Evolutionary conservation across 2,888 invertebrate genomes (phyloP).

Genomic region (Diplolepis rosae): DNA sequence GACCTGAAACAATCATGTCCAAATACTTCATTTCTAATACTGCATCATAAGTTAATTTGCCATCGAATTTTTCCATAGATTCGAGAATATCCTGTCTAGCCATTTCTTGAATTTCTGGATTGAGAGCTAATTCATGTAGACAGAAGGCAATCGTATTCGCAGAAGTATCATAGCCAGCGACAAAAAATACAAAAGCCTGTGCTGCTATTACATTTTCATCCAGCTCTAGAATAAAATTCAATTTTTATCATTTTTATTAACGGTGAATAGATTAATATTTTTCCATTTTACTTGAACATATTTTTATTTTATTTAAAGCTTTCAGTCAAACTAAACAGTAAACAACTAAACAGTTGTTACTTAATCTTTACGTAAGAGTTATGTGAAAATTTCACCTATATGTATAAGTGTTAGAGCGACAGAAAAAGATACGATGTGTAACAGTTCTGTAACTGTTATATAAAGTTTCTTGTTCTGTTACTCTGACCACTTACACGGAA

Average conservation of each 20-base stretch:
- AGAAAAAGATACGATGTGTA: no score
- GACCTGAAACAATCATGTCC: slow-evolving; percentile 68
- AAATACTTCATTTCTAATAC: slow-evolving; percentile 70
- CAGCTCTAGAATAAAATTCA: slow-evolving; percentile 52
- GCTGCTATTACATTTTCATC: slow-evolving; percentile 68
- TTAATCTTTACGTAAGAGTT: no score
- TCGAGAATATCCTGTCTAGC: slow-evolving; percentile 63
- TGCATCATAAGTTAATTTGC: slow-evolving; percentile 67
- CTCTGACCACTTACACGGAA: no score
- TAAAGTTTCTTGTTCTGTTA: no score
- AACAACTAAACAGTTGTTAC: no score
- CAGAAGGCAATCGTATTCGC: slow-evolving; percentile 70
- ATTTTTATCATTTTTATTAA: slow-evolving; percentile 1
- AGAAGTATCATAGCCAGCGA: slow-evolving; percentile 70
- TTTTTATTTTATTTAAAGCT: no score
- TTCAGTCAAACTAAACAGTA: no score
- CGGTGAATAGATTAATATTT: not conserved
- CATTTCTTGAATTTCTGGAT: slow-evolving; percentile 65
- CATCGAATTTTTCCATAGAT: slow-evolving; percentile 55
- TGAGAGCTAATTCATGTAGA: slow-evolving; percentile 67
- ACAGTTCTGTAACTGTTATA: no score
- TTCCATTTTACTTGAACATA: not conserved
- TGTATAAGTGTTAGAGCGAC: no score
- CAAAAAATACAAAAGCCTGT: slow-evolving; percentile 71
- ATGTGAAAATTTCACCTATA: no score